phyloP scores from a whole-genome alignment of 2,797 vertebrate genomes.

The Myotis planiceps region DNA sequence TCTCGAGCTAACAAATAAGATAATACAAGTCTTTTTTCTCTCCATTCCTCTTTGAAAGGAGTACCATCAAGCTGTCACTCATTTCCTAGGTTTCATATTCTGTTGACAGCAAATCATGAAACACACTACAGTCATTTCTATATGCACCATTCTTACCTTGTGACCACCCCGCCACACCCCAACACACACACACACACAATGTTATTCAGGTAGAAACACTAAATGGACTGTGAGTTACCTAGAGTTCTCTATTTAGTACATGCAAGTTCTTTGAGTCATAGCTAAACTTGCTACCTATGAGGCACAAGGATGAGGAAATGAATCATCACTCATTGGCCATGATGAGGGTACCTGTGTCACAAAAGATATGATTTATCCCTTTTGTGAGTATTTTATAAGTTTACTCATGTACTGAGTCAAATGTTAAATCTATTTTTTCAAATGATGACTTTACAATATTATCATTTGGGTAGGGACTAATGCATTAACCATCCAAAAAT shows the following conservation, averaged over 20 bases:
- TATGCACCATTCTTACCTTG: background rate
- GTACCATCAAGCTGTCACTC: background rate
- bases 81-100: background rate
- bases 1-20: background rate
- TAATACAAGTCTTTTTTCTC: fast-evolving
- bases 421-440: background rate
- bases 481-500: conserved; percentile 32
- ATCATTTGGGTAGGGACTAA: background rate
- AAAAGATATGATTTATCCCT: background rate
- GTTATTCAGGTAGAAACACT: background rate
- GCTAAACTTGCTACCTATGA: background rate
- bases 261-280: background rate
- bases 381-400: conserved; percentile 12
- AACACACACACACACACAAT: background rate
- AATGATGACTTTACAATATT: background rate
- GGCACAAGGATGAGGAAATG: conserved; percentile 19
- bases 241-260: background rate
- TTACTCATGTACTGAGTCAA: conserved; percentile 11
- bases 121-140: background rate
- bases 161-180: fast-evolving
- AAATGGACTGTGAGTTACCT: background rate
- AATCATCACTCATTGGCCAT: conserved; percentile 25
- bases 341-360: background rate
- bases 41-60: background rate
- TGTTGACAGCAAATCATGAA: background rate